Conservation (phyloP, 2,797 vertebrate species). For the Limosa lapponica region DNA sequence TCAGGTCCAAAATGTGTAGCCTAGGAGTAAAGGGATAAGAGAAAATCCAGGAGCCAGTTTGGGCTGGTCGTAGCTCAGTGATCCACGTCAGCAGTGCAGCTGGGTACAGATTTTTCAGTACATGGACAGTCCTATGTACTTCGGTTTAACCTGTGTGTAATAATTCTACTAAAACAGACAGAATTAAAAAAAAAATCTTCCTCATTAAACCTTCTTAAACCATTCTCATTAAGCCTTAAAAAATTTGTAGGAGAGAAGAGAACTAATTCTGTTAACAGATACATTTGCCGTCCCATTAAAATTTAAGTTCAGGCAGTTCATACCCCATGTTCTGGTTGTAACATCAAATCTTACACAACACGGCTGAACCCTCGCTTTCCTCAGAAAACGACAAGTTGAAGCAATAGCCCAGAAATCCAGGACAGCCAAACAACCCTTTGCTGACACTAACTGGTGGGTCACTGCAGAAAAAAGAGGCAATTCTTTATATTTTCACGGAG, state of each 20-base stretch:
- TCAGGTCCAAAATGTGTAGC: neutral
- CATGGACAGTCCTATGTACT: neutral
- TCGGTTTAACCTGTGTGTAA: neutral
- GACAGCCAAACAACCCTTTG: neutral
- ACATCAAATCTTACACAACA: neutral
- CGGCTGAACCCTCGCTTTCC: neutral
- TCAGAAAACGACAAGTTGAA: constrained; percentile 16
- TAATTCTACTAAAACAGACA: neutral
- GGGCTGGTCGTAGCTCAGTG: neutral
- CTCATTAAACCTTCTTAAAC: neutral
- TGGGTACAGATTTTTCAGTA: neutral
- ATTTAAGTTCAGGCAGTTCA: neutral
- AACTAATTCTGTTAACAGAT: neutral
- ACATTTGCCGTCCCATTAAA: neutral
- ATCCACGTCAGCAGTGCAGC: neutral
- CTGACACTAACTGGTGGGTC: neutral
- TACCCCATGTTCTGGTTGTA: neutral
- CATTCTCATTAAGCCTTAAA: neutral
- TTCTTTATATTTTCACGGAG: neutral
- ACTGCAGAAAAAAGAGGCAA: neutral
- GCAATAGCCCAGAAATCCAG: constrained; percentile 1
- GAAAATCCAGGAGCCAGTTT: neutral
- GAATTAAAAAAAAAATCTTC: neutral
- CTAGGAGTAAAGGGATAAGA: neutral
- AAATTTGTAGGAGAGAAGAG: neutral